A percentile compares a stretch with the other conserved stretches of the same genome.
Conservation (phyloP, 2,113 vertebrate genomes). For the Rhea pennata region DNA sequence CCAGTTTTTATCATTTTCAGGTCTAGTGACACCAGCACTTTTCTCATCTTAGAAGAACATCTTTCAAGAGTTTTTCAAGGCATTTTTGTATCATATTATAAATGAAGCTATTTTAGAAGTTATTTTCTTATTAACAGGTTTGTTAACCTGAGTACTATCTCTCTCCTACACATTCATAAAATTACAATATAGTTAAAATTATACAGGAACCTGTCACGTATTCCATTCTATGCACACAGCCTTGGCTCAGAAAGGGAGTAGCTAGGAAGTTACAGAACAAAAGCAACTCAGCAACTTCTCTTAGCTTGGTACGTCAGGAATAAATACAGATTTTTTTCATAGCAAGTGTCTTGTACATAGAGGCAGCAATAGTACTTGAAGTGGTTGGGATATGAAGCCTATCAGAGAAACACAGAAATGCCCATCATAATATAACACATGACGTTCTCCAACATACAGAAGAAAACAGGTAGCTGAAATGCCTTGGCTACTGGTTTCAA, state of each 20-base stretch:
- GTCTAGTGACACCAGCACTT: neutral
- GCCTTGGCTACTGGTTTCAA: neutral
- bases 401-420: neutral
- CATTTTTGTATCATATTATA: neutral
- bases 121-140: neutral
- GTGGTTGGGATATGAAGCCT: neutral
- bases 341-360: neutral
- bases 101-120: neutral
- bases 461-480: neutral
- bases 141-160: neutral
- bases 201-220: neutral
- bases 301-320: neutral
- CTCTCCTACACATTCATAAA: neutral
- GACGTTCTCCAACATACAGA: neutral
- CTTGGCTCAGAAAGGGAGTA: neutral
- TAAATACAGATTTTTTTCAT: neutral
- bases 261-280: rapidly evolving
- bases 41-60: neutral
- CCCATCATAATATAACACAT: neutral
- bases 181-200: neutral
- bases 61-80: neutral
- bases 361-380: neutral
- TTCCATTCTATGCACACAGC: neutral
- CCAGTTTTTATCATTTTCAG: neutral
- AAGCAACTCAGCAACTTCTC: neutral